phyloP scores from a whole-genome alignment of 2,888 invertebrate genomes.

The Disparrhopalites patrizii region DNA sequence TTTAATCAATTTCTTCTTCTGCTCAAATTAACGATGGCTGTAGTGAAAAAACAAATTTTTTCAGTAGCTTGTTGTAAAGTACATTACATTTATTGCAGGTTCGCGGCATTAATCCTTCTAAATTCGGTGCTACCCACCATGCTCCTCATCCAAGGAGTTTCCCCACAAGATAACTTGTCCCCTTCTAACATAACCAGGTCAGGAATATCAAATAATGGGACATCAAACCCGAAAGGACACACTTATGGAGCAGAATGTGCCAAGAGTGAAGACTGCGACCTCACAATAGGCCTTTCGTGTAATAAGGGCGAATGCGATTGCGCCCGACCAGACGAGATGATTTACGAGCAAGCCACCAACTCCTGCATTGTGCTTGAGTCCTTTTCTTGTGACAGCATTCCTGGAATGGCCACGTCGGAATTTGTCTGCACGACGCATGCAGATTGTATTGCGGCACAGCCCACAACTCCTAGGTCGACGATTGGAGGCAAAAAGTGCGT shows the following conservation, averaged over 20 bases:
- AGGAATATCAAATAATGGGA: too few species aligned
- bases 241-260: conserved; percentile 11
- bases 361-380: conserved; percentile 14
- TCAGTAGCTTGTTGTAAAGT: too few species aligned
- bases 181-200: too few species aligned
- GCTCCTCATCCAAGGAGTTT: too few species aligned
- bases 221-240: neutral
- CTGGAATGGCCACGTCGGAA: neutral
- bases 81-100: too few species aligned
- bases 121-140: too few species aligned
- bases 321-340: conserved; percentile 18
- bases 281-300: neutral
- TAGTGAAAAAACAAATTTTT: too few species aligned
- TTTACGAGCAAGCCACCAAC: neutral
- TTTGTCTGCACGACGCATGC: conserved; percentile 12
- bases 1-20: too few species aligned
- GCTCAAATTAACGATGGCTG: too few species aligned
- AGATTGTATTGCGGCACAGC: neutral
- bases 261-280: conserved; percentile 5
- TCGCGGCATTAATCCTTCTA: too few species aligned
- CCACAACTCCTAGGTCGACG: neutral
- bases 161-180: too few species aligned
- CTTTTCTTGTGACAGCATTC: conserved; percentile 11
- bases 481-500: conserved; percentile 7
- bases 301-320: conserved; percentile 13